Evolutionary conservation across 1,140 invertebrate genomes (phyloP).

Genomic region (Macrotrachela quadricornifera): DNA sequence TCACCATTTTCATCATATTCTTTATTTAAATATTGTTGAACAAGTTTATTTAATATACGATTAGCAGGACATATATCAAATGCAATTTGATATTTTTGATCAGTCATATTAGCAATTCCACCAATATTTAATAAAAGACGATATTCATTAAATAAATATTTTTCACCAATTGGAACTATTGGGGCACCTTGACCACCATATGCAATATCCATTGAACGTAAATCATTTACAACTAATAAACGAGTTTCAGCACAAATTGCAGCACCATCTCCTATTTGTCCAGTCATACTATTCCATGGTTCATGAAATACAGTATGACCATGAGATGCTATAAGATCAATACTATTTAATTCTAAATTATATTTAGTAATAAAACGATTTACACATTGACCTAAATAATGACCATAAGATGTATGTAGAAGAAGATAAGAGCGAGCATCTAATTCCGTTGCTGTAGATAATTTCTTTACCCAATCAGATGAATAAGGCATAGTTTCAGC

Average conservation of each 20-base stretch:
- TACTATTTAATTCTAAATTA: constrained; percentile 1
- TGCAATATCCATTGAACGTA: constrained; percentile 17
- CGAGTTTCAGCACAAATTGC: constrained; percentile 14
- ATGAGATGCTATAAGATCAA: constrained; percentile 18
- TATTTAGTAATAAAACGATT: neutral
- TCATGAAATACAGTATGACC: constrained; percentile 26
- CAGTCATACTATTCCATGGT: constrained; percentile 16
- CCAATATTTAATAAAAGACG: constrained; percentile 23
- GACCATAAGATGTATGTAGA: too few species aligned
- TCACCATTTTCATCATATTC: too few species aligned
- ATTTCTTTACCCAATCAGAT: constrained; percentile 14
- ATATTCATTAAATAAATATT: constrained; percentile 15
- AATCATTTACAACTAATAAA: constrained; percentile 15
- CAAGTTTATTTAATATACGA: neutral
- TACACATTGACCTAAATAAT: neutral
- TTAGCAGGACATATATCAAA: neutral
- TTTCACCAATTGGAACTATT: constrained; percentile 19
- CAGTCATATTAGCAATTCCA: constrained; percentile 22
- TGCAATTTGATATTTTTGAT: neutral
- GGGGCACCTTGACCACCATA: constrained; percentile 25
- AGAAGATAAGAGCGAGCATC: neutral
- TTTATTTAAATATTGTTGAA: too few species aligned
- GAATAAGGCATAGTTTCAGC: constrained; percentile 15
- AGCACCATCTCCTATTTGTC: constrained; percentile 22
- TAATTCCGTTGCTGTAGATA: constrained; percentile 10